Conservation (phyloP, 2,888 invertebrate species). For the Myopa tessellatipennis region DNA sequence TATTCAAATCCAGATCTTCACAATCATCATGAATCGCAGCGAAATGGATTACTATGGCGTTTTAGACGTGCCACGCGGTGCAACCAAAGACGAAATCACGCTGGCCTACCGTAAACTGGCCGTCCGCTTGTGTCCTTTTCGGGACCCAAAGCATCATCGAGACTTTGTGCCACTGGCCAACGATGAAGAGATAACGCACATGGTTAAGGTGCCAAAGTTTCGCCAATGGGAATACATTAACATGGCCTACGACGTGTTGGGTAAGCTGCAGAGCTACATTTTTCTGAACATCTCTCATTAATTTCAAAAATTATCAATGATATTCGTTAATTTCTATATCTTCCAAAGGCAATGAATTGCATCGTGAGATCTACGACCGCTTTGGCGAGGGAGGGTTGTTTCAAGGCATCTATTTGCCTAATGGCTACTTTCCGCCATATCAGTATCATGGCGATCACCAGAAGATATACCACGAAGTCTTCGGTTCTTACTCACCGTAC, state of each 20-base stretch:
- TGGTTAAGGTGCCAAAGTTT: conserved; percentile 54
- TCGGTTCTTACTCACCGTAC: conserved; percentile 86
- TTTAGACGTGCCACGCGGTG: conserved; percentile 75
- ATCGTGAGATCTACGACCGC: conserved; percentile 85
- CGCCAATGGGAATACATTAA: conserved; percentile 70
- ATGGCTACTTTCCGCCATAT: conserved; percentile 78
- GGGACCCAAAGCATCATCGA: conserved; percentile 68
- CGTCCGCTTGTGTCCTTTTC: conserved; percentile 69
- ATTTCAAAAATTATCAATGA: neutral
- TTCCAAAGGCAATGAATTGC: conserved; percentile 63
- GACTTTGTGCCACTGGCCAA: conserved; percentile 70
- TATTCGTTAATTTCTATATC: neutral
- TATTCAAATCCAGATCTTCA: neutral
- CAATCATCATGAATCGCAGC: conserved; percentile 55
- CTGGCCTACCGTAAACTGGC: conserved; percentile 74
- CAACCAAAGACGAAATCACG: conserved; percentile 77
- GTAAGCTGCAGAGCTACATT: conserved; percentile 45
- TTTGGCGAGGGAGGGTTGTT: conserved; percentile 91
- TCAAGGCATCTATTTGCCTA: conserved; percentile 79
- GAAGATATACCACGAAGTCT: conserved; percentile 82
- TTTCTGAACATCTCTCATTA: neutral
- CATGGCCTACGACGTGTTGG: conserved; percentile 84
- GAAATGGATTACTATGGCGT: conserved; percentile 82
- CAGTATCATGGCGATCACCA: conserved; percentile 84
- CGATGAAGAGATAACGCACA: conserved; percentile 55